phyloP scores from a whole-genome alignment of 2,113 vertebrate species.

The Anarrhichthys ocellatus region DNA sequence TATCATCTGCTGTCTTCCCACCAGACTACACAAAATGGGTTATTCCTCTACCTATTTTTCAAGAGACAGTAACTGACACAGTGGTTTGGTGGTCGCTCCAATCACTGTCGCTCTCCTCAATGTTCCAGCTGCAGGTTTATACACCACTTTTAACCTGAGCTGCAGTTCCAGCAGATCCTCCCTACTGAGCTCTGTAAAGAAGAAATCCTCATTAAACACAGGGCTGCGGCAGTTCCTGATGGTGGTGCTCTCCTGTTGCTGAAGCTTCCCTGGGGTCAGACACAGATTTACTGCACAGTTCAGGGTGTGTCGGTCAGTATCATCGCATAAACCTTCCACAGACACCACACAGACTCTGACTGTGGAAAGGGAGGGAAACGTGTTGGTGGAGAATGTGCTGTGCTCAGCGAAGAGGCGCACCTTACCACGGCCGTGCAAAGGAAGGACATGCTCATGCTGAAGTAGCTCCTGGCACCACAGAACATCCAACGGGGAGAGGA shows the following conservation, averaged over 20 bases:
- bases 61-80: slow-evolving; percentile 71
- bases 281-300: slow-evolving; percentile 78
- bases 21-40: not conserved
- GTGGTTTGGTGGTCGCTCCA: slow-evolving; percentile 72
- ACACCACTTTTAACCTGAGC: slow-evolving; percentile 79
- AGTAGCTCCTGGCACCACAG: slow-evolving; percentile 76
- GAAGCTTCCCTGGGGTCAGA: slow-evolving; percentile 80
- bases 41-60: slow-evolving; percentile 18
- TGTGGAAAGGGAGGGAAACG: slow-evolving; percentile 36
- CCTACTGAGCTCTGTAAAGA: slow-evolving; percentile 77
- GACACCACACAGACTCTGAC: slow-evolving; percentile 78
- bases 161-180: slow-evolving; percentile 66
- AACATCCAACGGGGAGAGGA: slow-evolving; percentile 68
- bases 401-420: slow-evolving; percentile 76
- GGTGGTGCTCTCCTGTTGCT: slow-evolving; percentile 79
- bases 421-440: slow-evolving; percentile 68
- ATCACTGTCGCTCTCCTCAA: slow-evolving; percentile 72
- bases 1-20: not conserved
- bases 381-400: slow-evolving; percentile 29
- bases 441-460: slow-evolving; percentile 76
- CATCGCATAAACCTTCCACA: slow-evolving; percentile 72
- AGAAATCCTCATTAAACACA: slow-evolving; percentile 85
- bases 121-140: slow-evolving; percentile 67
- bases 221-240: slow-evolving; percentile 77
- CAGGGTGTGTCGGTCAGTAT: slow-evolving; percentile 45